Percentiles rank a stretch among this genome's conserved stretches.
Conservation (phyloP, 2,888 invertebrate genomes). For the Drosophila picticornis region DNA sequence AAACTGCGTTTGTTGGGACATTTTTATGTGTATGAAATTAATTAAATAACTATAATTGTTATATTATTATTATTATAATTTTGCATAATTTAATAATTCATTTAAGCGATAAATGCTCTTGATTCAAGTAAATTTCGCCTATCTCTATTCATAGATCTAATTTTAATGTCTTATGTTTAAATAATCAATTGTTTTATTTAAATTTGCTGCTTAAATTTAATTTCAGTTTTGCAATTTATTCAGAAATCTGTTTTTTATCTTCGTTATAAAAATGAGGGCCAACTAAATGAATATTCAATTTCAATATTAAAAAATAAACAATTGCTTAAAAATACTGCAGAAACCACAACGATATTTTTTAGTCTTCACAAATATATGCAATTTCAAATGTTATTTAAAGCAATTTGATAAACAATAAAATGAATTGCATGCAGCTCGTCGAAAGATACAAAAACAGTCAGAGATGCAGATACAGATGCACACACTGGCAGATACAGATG, state of each 20-base stretch:
- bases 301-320: not conserved
- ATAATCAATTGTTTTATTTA: too few relatives aligned
- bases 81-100: not conserved
- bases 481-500: not conserved
- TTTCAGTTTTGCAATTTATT: not conserved
- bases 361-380: not conserved
- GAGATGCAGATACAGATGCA: not conserved
- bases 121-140: not conserved
- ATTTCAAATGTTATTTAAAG: not conserved
- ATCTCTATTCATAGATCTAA: not conserved
- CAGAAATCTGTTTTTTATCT: not conserved
- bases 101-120: not conserved
- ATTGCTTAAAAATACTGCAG: not conserved
- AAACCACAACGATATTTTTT: not conserved
- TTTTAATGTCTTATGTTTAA: not conserved
- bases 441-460: not conserved
- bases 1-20: too few relatives aligned
- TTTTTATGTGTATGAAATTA: too few relatives aligned
- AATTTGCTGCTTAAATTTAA: not conserved
- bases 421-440: not conserved
- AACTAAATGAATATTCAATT: not conserved
- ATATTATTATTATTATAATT: not conserved
- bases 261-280: not conserved
- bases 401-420: not conserved
- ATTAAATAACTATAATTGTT: too few relatives aligned